These are phyloP conservation scores for Clavelina lepadiformis DNA, from an alignment of 23 tunicate genomes.

Conservation along the genomic window DNA sequence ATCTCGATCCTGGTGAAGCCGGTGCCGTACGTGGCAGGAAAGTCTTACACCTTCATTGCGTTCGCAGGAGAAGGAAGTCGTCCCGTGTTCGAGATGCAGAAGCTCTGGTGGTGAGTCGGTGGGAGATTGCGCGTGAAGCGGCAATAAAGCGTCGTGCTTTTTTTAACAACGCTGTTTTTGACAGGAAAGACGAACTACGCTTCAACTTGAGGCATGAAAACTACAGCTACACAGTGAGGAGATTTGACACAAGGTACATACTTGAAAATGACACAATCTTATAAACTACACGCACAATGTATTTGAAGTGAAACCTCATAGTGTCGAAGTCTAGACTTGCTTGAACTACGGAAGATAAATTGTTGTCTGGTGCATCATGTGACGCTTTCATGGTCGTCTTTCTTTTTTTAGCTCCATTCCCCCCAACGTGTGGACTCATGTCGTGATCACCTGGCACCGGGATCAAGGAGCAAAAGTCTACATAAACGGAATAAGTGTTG, in stretches of 20 bases:
- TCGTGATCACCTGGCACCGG: conserved; percentile 16
- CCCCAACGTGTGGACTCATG: conserved; percentile 25
- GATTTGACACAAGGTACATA: too few relatives aligned
- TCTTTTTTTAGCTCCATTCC: conserved; percentile 19
- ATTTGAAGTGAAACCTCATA: too few relatives aligned
- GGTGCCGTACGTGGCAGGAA: neutral
- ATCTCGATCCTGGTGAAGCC: conserved; percentile 19
- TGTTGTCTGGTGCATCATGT: too few relatives aligned
- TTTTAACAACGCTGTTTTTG: too few relatives aligned
- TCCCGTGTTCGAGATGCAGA: conserved; percentile 13
- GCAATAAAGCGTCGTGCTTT: too few relatives aligned
- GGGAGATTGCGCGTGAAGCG: too few relatives aligned
- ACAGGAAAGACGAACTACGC: conserved; percentile 5
- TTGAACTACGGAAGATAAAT: too few relatives aligned
- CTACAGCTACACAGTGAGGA: neutral
- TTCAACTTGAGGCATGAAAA: neutral
- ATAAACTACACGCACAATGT: too few relatives aligned
- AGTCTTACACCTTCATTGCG: conserved; percentile 2
- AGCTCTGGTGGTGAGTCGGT: conserved; percentile 18
- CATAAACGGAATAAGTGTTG: conserved; percentile 16
- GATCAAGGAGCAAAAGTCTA: conserved; percentile 4
- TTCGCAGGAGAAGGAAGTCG: neutral
- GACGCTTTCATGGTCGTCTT: too few relatives aligned
- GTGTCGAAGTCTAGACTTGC: too few relatives aligned
- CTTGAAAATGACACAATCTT: too few relatives aligned